These are phyloP conservation scores for Dissostichus mawsoni DNA, from an alignment of 2,113 vertebrate species.

Conservation along the genomic window DNA sequence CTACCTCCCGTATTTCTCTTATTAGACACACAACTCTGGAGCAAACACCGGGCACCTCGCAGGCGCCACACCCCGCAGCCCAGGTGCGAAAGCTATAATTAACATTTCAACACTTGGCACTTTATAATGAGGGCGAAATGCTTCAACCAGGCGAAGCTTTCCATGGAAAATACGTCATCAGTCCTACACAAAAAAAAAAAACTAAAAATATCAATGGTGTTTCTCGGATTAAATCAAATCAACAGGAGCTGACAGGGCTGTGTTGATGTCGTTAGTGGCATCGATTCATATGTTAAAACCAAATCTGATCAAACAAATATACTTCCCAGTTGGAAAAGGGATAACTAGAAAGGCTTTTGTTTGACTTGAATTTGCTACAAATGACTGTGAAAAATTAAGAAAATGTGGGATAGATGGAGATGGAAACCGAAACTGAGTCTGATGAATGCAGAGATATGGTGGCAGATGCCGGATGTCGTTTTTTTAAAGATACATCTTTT, in stretches of 20 bases:
- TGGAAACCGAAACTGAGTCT: too few species aligned
- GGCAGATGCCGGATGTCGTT: too few species aligned
- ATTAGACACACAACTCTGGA: constrained; percentile 15
- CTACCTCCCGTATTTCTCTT: background rate
- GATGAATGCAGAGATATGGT: too few species aligned
- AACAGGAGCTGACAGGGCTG: background rate
- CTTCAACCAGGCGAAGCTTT: background rate
- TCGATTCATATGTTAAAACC: background rate
- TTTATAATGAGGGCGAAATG: background rate
- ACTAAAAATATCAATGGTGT: background rate
- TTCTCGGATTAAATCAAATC: background rate
- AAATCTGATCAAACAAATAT: background rate
- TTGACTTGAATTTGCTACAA: too few species aligned
- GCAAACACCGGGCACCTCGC: background rate
- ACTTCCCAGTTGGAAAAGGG: background rate
- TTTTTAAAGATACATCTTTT: too few species aligned
- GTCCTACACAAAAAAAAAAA: background rate
- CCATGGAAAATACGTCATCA: too few species aligned
- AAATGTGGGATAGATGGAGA: too few species aligned
- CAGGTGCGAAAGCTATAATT: constrained; percentile 3
- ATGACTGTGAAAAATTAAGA: too few species aligned
- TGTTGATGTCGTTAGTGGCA: background rate
- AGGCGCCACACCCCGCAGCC: background rate
- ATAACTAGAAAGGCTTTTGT: too few species aligned
- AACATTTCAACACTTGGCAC: constrained; percentile 9